These are phyloP conservation scores for Cephonodes hylas DNA, from an alignment of 2,888 invertebrate genomes.

Conservation along the genomic window DNA sequence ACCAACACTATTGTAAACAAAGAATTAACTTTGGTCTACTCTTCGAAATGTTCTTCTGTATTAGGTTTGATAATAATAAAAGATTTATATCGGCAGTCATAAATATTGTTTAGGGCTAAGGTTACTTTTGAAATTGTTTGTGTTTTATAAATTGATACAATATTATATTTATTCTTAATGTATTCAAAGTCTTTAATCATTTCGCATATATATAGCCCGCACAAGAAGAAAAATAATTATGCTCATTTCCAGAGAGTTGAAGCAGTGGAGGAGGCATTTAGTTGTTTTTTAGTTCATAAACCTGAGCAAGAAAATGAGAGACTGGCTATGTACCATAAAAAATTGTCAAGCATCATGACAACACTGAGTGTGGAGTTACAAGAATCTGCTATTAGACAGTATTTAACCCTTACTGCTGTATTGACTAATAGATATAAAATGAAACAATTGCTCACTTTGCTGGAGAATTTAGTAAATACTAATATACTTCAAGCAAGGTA, in stretches of 20 bases:
- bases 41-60: neutral
- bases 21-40: neutral
- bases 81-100: too few relatives aligned
- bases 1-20: neutral
- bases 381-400: conserved; percentile 88
- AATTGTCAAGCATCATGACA: conserved; percentile 84
- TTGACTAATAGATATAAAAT: conserved; percentile 88
- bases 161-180: too few relatives aligned
- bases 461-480: conserved; percentile 88
- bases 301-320: conserved; percentile 86
- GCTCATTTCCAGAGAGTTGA: conserved; percentile 85
- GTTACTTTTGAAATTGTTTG: too few relatives aligned
- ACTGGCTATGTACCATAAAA: conserved; percentile 84
- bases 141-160: too few relatives aligned
- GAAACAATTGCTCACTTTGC: conserved; percentile 86
- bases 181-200: too few relatives aligned
- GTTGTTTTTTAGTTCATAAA: conserved; percentile 91
- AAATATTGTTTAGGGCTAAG: too few relatives aligned
- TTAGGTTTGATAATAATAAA: too few relatives aligned
- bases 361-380: conserved; percentile 86
- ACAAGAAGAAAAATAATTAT: neutral
- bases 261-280: conserved; percentile 93
- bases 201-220: too few relatives aligned
- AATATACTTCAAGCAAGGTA: conserved; percentile 89
- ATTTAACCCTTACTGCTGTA: conserved; percentile 86